Evolutionary conservation across 2,797 vertebrate genomes (phyloP).

Genomic region (Darevskia mixta): DNA sequence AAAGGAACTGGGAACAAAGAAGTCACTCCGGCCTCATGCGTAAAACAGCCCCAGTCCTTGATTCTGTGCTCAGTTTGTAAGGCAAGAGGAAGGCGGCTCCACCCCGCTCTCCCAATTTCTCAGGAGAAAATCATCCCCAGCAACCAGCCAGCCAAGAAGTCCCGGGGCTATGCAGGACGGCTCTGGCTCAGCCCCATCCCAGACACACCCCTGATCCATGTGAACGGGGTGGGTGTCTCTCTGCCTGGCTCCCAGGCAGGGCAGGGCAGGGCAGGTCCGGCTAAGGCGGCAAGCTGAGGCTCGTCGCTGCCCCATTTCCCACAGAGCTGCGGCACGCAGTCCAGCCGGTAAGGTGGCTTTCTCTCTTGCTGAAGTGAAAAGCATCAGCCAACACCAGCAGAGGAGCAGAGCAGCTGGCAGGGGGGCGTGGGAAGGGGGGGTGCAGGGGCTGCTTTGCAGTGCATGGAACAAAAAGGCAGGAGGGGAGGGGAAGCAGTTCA

Average conservation of each 20-base stretch:
- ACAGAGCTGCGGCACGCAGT: constrained; percentile 65
- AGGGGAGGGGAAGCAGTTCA: neutral
- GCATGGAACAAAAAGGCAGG: no score
- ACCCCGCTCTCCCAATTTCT: constrained; percentile 27
- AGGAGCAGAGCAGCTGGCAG: neutral
- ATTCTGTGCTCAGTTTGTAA: neutral
- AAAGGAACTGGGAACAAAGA: neutral
- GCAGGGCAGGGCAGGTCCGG: constrained; percentile 64
- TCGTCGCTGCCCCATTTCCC: constrained; percentile 72
- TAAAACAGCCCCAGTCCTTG: neutral
- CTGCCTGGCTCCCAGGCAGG: constrained; percentile 56
- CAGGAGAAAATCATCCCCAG: constrained; percentile 39
- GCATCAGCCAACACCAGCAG: neutral
- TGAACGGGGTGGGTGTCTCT: constrained; percentile 65
- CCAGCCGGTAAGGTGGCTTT: constrained; percentile 71
- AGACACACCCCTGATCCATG: constrained; percentile 47
- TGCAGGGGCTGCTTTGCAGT: neutral
- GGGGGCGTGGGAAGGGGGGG: neutral
- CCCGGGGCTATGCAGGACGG: neutral
- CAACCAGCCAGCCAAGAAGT: constrained; percentile 1
- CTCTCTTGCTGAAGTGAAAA: constrained; percentile 62
- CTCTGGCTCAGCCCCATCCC: constrained; percentile 3
- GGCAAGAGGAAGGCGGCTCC: neutral
- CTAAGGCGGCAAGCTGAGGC: constrained; percentile 73
- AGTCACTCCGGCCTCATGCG: neutral